A percentile compares a stretch with the other conserved stretches of the same genome.
Conservation (phyloP, 1,140 invertebrate genomes). For the Aphelinus atriplicis region DNA sequence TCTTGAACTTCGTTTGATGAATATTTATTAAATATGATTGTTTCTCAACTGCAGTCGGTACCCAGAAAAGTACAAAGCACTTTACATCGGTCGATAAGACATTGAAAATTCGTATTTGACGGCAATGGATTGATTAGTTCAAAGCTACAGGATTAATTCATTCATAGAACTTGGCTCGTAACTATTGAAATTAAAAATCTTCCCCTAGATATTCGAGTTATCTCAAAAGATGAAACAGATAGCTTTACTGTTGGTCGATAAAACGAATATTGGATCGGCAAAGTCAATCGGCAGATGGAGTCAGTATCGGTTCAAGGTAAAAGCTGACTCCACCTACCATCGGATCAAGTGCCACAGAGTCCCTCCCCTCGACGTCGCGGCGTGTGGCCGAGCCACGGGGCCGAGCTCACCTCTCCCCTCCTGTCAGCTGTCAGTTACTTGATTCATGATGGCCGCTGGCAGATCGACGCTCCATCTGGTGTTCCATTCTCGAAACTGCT, state of each 20-base stretch:
- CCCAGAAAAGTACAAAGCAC: not conserved
- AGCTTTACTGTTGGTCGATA: conserved; percentile 27
- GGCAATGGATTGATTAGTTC: not conserved
- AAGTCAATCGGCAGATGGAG: conserved; percentile 25
- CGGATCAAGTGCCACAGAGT: conserved; percentile 46
- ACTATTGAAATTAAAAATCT: too few relatives aligned
- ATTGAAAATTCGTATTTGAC: not conserved
- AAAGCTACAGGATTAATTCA: not conserved
- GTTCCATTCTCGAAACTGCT: not conserved
- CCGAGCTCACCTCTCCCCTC: conserved; percentile 35
- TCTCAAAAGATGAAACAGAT: not conserved
- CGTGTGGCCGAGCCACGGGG: not conserved
- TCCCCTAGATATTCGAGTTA: too few relatives aligned
- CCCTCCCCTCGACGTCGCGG: conserved; percentile 47
- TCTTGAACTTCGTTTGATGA: too few relatives aligned
- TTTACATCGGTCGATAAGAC: conserved; percentile 8
- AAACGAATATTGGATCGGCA: not conserved
- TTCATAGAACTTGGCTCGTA: too few relatives aligned
- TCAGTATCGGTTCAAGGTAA: not conserved
- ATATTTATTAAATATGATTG: too few relatives aligned
- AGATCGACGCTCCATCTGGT: conserved; percentile 46
- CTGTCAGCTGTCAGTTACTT: conserved; percentile 42
- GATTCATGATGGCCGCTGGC: conserved; percentile 57
- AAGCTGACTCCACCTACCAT: conserved; percentile 51
- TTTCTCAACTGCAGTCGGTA: too few relatives aligned